These are phyloP conservation scores for Altica lythri DNA, from an alignment of 2,888 invertebrate genomes.

Conservation along the genomic window DNA sequence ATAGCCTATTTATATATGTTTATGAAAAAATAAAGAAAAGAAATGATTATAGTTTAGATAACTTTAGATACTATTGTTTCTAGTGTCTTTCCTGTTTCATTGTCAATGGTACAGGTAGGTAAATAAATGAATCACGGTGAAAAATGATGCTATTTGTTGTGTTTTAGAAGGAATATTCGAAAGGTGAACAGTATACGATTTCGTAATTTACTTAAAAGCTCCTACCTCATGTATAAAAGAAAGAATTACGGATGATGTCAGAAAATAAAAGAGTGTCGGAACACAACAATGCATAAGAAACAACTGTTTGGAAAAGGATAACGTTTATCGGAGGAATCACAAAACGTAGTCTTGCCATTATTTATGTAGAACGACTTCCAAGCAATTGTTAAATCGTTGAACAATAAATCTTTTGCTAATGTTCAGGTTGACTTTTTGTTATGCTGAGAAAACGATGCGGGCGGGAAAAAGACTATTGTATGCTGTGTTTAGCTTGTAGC, in stretches of 20 bases:
- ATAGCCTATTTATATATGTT: too few relatives aligned
- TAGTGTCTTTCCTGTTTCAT: slow-evolving; percentile 1
- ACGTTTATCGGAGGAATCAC: slow-evolving; percentile 43
- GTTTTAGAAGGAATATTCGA: slow-evolving; percentile 11
- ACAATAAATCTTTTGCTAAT: slow-evolving; percentile 42
- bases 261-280: slow-evolving; percentile 32
- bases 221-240: slow-evolving; percentile 39
- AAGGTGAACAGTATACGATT: slow-evolving; percentile 33
- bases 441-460: slow-evolving; percentile 16
- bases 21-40: too few relatives aligned
- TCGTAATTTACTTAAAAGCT: slow-evolving; percentile 44
- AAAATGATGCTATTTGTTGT: slow-evolving; percentile 21
- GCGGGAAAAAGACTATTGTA: slow-evolving; percentile 19
- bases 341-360: slow-evolving; percentile 43
- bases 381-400: slow-evolving; percentile 44
- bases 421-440: slow-evolving; percentile 32
- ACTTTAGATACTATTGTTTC: too few relatives aligned
- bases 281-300: slow-evolving; percentile 37
- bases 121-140: slow-evolving; percentile 15
- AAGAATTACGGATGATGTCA: slow-evolving; percentile 36
- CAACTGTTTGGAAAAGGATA: slow-evolving; percentile 35
- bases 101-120: too few relatives aligned
- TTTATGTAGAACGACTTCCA: slow-evolving; percentile 43
- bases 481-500: slow-evolving; percentile 18
- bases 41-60: too few relatives aligned